phyloP scores from a whole-genome alignment of 2,797 vertebrate species.

The Leptoclinus maculatus region DNA sequence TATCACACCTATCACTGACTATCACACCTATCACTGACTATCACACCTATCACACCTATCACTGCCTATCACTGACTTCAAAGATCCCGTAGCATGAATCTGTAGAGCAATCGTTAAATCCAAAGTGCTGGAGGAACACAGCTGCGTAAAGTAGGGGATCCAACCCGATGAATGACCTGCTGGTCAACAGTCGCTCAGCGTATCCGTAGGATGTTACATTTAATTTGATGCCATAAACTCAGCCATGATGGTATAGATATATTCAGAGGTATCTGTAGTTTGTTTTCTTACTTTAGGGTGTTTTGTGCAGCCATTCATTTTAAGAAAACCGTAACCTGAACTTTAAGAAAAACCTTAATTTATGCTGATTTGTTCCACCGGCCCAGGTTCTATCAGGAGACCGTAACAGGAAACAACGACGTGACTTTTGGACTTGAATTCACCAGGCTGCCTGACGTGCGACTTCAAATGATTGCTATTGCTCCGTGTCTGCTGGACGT shows the following conservation, averaged over 20 bases:
- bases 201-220: too few species aligned
- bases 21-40: too few species aligned
- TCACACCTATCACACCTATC: too few species aligned
- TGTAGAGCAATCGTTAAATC: neutral
- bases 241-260: neutral
- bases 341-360: neutral
- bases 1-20: too few species aligned
- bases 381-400: neutral
- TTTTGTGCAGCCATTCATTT: too few species aligned
- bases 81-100: neutral
- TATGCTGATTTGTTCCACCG: neutral
- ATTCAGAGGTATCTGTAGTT: neutral
- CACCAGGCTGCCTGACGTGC: neutral
- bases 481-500: neutral
- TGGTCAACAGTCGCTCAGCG: too few species aligned
- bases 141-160: neutral
- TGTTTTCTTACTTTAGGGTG: neutral
- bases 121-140: neutral
- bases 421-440: neutral
- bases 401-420: neutral
- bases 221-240: neutral
- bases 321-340: neutral
- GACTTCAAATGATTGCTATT: neutral
- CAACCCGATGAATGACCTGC: neutral
- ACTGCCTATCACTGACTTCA: neutral